Evolutionary conservation across 2,888 invertebrate genomes (phyloP).

Genomic region (Lottia gigantea): DNA sequence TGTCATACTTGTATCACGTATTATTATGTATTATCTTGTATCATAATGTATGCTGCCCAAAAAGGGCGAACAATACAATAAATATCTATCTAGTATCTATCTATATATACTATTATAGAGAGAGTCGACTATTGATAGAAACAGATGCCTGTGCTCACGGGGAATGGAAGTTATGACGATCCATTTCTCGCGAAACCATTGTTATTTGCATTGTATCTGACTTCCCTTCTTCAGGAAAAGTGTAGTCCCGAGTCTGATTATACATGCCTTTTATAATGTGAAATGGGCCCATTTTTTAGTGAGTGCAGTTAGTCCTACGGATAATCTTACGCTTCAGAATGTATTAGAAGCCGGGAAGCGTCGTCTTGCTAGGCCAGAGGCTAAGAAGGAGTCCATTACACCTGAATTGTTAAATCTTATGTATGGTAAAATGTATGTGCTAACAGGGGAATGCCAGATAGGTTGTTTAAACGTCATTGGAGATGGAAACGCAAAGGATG

Average conservation of each 20-base stretch:
- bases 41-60: no score
- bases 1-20: no score
- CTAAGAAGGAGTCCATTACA: background rate
- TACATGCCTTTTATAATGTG: conserved; percentile 18
- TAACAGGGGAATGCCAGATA: conserved; percentile 21
- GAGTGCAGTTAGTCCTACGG: conserved; percentile 9
- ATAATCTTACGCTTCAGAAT: conserved; percentile 13
- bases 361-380: background rate
- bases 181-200: conserved; percentile 17
- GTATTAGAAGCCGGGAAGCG: background rate
- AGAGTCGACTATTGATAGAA: no score
- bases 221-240: conserved; percentile 15
- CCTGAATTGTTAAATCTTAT: background rate
- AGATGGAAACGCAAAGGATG: conserved; percentile 18
- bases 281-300: conserved; percentile 21
- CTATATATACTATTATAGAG: no score
- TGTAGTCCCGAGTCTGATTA: conserved; percentile 11
- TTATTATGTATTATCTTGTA: no score
- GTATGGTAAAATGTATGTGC: conserved; percentile 12
- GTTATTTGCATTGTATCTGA: conserved; percentile 18
- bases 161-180: background rate
- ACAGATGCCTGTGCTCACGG: no score
- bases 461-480: conserved; percentile 24
- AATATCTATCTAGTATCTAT: no score
- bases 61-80: no score